A percentile compares a stretch with the other conserved stretches of the same genome.
These are phyloP conservation scores for Heteropelma amictum DNA, from an alignment of 2,888 invertebrate genomes.

Conservation along the genomic window DNA sequence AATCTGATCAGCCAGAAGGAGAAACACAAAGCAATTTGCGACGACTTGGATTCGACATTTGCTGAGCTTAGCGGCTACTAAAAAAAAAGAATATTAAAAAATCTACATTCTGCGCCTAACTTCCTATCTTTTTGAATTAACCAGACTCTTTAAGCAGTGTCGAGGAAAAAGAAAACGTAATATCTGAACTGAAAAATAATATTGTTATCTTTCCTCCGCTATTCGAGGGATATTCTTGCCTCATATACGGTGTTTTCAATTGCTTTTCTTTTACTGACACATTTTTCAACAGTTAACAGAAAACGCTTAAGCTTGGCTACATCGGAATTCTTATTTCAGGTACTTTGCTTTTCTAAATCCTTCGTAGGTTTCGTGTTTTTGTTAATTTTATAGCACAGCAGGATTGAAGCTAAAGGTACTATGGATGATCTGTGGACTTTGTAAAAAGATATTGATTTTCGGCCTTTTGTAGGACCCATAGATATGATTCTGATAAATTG, in stretches of 20 bases:
- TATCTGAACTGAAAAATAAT: not conserved
- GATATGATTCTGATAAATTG: not conserved
- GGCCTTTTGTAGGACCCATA: constrained; percentile 1
- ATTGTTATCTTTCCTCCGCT: too few relatives aligned
- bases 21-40: constrained; percentile 98
- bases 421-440: not conserved
- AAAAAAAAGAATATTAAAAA: constrained; percentile 70
- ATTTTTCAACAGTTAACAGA: constrained; percentile 50
- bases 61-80: constrained; percentile 98
- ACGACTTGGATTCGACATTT: constrained; percentile 98
- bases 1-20: constrained; percentile 86
- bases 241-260: constrained; percentile 31
- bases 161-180: not conserved
- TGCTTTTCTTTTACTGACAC: constrained; percentile 20
- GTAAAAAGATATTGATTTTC: not conserved
- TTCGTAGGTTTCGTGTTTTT: not conserved
- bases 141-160: constrained; percentile 3
- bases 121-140: constrained; percentile 18
- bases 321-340: constrained; percentile 69
- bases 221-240: too few relatives aligned
- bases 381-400: constrained; percentile 1
- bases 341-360: constrained; percentile 62
- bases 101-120: too few relatives aligned
- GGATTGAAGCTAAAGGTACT: constrained; percentile 18
- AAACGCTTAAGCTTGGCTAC: constrained; percentile 65